Percentiles rank a stretch among this genome's conserved stretches.
Evolutionary conservation across 2,797 vertebrate genomes (phyloP).

Genomic region (Melanotaenia pygmaea): DNA sequence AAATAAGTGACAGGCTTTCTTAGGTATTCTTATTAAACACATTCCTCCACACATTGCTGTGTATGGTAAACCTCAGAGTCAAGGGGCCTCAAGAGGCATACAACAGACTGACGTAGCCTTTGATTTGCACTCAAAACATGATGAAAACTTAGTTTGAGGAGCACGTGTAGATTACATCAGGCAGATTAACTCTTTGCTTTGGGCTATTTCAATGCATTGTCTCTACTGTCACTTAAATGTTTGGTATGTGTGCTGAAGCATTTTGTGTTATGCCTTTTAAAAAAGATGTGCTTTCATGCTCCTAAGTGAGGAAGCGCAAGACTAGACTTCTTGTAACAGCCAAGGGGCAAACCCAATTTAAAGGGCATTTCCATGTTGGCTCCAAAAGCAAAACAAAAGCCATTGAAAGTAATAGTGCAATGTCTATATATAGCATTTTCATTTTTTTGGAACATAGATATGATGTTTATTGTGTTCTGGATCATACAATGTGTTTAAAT

Average conservation of each 20-base stretch:
- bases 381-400: slow-evolving; percentile 57
- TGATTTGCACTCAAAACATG: slow-evolving; percentile 50
- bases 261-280: slow-evolving; percentile 5
- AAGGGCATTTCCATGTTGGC: slow-evolving; percentile 53
- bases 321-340: slow-evolving; percentile 40
- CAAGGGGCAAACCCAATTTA: slow-evolving; percentile 37
- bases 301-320: slow-evolving; percentile 20
- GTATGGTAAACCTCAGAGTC: slow-evolving; percentile 66
- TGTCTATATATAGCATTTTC: slow-evolving; percentile 54
- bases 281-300: slow-evolving; percentile 39
- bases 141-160: slow-evolving; percentile 20
- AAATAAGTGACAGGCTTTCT: slow-evolving; percentile 62
- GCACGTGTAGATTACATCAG: background rate
- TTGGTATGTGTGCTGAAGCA: slow-evolving; percentile 10
- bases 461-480: slow-evolving; percentile 33
- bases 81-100: slow-evolving; percentile 18
- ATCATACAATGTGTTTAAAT: slow-evolving; percentile 24
- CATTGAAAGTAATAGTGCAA: slow-evolving; percentile 58
- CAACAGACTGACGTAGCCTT: background rate
- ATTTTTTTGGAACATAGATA: slow-evolving; percentile 25
- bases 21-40: slow-evolving; percentile 73
- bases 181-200: background rate
- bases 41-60: slow-evolving; percentile 55
- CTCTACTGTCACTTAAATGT: background rate
- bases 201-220: background rate